Conservation (phyloP, 2,888 invertebrate species). For the Drosophila barbarae region DNA sequence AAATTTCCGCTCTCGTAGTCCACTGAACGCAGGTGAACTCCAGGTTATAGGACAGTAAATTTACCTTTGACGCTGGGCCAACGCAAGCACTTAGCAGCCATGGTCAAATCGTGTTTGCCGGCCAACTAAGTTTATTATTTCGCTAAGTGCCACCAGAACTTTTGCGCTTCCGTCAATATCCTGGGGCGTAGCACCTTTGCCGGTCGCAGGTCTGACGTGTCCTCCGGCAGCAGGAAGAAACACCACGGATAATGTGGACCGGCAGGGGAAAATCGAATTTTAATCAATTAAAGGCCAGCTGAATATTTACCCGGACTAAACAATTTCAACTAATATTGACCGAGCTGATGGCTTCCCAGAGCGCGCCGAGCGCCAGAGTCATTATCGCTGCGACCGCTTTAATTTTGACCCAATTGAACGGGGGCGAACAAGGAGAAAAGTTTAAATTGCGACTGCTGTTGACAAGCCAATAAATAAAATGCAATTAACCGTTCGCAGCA, state of each 20-base stretch:
- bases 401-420: slow-evolving; percentile 45
- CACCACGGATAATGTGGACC: neutral
- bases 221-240: neutral
- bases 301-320: slow-evolving; percentile 33
- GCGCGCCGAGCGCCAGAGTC: neutral
- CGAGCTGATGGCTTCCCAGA: slow-evolving; percentile 9
- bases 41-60: neutral
- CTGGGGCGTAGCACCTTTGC: slow-evolving; percentile 5
- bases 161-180: slow-evolving; percentile 6
- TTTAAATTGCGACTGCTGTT: slow-evolving; percentile 65
- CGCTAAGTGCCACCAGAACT: slow-evolving; percentile 13
- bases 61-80: neutral
- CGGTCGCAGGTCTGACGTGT: slow-evolving; percentile 2
- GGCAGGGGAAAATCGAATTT: slow-evolving; percentile 23
- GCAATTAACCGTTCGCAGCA: slow-evolving; percentile 65
- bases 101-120: slow-evolving; percentile 7
- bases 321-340: slow-evolving; percentile 28
- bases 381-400: slow-evolving; percentile 25
- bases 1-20: slow-evolving; percentile 1
- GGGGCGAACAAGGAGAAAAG: slow-evolving; percentile 13
- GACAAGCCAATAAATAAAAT: slow-evolving; percentile 73
- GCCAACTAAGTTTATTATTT: slow-evolving; percentile 12
- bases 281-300: slow-evolving; percentile 36
- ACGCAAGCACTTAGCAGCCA: slow-evolving; percentile 1
- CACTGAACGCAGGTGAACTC: neutral